Conservation (phyloP, 2,888 invertebrate genomes). For the Habrosyne pyritoides region DNA sequence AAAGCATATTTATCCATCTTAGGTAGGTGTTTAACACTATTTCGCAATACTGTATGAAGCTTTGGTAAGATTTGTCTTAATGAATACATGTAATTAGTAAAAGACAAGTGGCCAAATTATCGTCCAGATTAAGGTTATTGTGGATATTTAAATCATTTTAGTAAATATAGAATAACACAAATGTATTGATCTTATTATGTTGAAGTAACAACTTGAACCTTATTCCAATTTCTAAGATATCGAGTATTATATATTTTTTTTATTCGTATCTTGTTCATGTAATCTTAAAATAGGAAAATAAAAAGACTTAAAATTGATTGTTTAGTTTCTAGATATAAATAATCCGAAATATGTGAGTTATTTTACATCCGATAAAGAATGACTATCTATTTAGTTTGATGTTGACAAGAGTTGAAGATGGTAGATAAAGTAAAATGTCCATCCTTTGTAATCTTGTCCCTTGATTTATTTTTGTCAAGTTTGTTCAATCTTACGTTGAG, state of each 20-base stretch:
- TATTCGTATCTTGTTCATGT: not conserved
- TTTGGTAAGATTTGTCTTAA: conserved; percentile 53
- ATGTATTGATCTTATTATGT: not conserved
- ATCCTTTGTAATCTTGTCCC: not conserved
- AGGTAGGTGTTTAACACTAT: conserved; percentile 37
- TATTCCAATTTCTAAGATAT: not conserved
- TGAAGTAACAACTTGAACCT: not conserved
- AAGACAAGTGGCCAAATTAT: conserved; percentile 81
- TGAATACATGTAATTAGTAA: conserved; percentile 56
- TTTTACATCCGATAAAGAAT: not conserved
- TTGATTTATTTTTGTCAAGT: conserved; percentile 7
- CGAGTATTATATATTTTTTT: not conserved
- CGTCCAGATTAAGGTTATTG: conserved; percentile 61
- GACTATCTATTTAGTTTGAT: too few relatives aligned
- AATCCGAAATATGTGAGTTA: not conserved
- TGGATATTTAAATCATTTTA: conserved; percentile 8
- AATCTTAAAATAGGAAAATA: not conserved
- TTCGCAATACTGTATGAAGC: conserved; percentile 48
- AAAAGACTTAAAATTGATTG: not conserved
- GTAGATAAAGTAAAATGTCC: too few relatives aligned
- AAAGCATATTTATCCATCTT: conserved; percentile 8
- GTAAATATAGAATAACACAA: not conserved
- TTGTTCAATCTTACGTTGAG: conserved; percentile 49
- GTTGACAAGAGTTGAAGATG: too few relatives aligned
- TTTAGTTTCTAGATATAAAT: not conserved